Evolutionary conservation across 2,888 invertebrate genomes (phyloP), one percentile per base, ranked within the genome.

Genomic region (Drosophila ustulata): DNA sequence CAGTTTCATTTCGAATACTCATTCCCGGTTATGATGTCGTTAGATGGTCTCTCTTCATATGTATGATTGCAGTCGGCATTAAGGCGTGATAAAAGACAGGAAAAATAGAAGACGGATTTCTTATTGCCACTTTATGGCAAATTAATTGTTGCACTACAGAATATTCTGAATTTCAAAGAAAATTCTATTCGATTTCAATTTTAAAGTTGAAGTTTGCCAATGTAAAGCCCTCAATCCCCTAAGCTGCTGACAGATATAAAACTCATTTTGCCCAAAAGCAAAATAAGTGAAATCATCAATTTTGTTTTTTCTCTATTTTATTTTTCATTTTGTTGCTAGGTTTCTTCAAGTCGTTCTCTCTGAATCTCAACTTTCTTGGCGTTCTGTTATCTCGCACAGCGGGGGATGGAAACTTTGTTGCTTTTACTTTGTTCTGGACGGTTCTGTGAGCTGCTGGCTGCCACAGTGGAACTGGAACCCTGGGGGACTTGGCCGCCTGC

Each of bases 241-340:
- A 59, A 65, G 58, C n/a, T 8, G 37, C 8, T 5, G 32, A 5
- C 51, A 52, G 51, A 67, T 74, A 83, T 86, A 82, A 86, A 84
- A 84, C 73, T 71, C 71, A 75, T 75, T 78, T 80, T 68, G 68
- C 66, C 30, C 55, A 69, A 87, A 85, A 83, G 37, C 11, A 34
- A 34, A 37, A 37, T 80, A 86, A 88, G 82, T 88, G 78, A 85
- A 85, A 86, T 88, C 88, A 85, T 88, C 87, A 88, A 75, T 86
- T 85, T 80, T 55, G 50, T 61, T 78, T 71, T 71, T 70, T 67
- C 43, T 18, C 41, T 32, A 11, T 58, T 32, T 23, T 58, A 9
- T 49, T 46, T 13, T 47, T 13, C 39, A 18, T 57, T 23, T 43
- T 46, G 9, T 37, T 37, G 11, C 4, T 34, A 11, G 9, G 4